Evolutionary conservation across 2,888 invertebrate species (phyloP).

Genomic region (Nephrotoma flavescens): DNA sequence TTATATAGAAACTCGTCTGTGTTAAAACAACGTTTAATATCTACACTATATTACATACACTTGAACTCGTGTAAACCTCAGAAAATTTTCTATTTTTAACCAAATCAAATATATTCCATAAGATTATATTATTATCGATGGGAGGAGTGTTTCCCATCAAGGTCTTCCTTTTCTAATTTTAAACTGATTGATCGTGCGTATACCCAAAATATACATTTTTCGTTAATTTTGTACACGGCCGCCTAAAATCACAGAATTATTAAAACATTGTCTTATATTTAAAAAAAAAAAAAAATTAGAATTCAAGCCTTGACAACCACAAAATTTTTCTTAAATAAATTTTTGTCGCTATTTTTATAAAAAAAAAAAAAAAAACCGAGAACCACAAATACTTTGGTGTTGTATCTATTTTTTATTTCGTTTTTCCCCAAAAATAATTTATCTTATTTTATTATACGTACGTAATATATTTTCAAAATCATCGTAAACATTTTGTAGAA

Average conservation of each 20-base stretch:
- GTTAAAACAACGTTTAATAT: neutral
- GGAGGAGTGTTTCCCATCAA: neutral
- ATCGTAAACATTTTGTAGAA: neutral
- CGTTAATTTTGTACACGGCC: neutral
- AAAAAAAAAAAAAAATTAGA: neutral
- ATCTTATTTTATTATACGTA: neutral
- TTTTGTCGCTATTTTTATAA: neutral
- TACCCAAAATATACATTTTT: neutral
- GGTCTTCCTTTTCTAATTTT: neutral
- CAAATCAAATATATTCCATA: neutral
- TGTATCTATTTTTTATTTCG: neutral
- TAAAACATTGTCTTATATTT: neutral
- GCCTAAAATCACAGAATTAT: neutral
- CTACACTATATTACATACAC: neutral
- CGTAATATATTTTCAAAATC: neutral
- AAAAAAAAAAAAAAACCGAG: neutral
- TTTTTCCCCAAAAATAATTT: neutral
- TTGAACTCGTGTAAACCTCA: neutral
- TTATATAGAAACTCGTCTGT: neutral
- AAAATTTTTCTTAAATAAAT: neutral
- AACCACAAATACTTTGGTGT: neutral
- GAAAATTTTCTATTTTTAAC: neutral
- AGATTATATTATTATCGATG: neutral
- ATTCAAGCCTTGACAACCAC: neutral
- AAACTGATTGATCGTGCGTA: neutral